These are phyloP conservation scores for Zygogramma bicolorata DNA, from an alignment of 2,888 invertebrate species.

Conservation along the genomic window DNA sequence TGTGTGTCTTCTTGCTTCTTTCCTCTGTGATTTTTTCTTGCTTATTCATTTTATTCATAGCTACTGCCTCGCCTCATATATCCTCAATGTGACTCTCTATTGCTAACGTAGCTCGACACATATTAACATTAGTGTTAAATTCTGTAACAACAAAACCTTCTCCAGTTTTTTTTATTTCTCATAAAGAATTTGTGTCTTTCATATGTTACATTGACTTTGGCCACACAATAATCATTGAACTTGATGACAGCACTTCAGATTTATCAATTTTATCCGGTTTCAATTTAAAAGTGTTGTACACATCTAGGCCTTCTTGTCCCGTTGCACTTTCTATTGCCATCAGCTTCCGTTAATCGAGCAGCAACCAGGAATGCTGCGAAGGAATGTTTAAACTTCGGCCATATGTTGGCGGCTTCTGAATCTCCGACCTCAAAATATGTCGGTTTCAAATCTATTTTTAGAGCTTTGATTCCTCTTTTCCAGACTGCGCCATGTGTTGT, in stretches of 20 bases:
- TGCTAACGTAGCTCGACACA: not conserved
- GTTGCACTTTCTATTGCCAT: constrained; percentile 15
- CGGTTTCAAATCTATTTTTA: constrained; percentile 5
- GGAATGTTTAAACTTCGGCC: constrained; percentile 6
- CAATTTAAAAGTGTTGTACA: constrained; percentile 14
- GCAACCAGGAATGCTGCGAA: constrained; percentile 4
- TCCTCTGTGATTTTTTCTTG: not conserved
- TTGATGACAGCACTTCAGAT: constrained; percentile 2
- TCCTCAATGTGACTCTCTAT: not conserved
- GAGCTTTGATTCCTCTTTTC: not conserved
- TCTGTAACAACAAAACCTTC: constrained; percentile 21
- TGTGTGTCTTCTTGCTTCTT: not conserved
- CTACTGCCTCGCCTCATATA: not conserved
- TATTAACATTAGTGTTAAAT: constrained; percentile 1
- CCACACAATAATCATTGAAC: constrained; percentile 12
- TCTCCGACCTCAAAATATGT: constrained; percentile 6
- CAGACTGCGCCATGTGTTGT: constrained; percentile 10
- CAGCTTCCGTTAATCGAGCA: not conserved
- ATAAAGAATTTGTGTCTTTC: constrained; percentile 17
- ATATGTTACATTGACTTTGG: constrained; percentile 10
- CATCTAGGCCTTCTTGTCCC: constrained; percentile 11
- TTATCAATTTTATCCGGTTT: constrained; percentile 10
- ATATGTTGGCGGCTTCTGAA: constrained; percentile 9
- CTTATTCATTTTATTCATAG: not conserved
- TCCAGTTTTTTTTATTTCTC: constrained; percentile 7